These are phyloP conservation scores for Drosophila incognita DNA, from an alignment of 2,888 invertebrate genomes.

Conservation along the genomic window DNA sequence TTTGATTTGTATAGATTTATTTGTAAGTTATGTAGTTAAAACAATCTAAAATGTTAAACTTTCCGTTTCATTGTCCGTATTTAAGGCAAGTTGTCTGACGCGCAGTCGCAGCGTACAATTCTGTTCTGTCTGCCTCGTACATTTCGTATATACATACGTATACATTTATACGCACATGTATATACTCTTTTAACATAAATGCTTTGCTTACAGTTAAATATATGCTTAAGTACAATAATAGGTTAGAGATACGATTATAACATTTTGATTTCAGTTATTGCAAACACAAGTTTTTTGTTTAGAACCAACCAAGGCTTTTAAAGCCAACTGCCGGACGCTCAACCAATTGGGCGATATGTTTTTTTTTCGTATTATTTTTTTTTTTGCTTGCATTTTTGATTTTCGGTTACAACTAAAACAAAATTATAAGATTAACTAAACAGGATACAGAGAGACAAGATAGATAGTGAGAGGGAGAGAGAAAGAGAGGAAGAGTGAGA, in stretches of 20 bases:
- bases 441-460: constrained; percentile 15
- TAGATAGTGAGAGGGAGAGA: constrained; percentile 2
- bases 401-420: constrained; percentile 50
- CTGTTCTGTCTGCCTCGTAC: constrained; percentile 53
- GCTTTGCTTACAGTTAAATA: constrained; percentile 65
- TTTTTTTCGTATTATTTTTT: constrained; percentile 37
- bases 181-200: constrained; percentile 64
- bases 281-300: constrained; percentile 41
- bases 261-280: constrained; percentile 65
- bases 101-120: constrained; percentile 35
- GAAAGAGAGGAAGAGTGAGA: constrained; percentile 26
- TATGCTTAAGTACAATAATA: constrained; percentile 41
- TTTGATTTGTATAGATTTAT: constrained; percentile 61
- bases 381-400: constrained; percentile 47
- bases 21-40: constrained; percentile 68
- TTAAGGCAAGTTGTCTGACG: constrained; percentile 78
- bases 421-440: constrained; percentile 54
- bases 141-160: constrained; percentile 54
- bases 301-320: constrained; percentile 53
- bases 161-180: constrained; percentile 5
- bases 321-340: constrained; percentile 48
- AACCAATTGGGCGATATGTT: constrained; percentile 70
- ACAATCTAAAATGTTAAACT: constrained; percentile 75
- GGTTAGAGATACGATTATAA: constrained; percentile 51
- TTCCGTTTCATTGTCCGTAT: constrained; percentile 81